Percentiles rank a stretch among this genome's conserved stretches.
Conservation (phyloP, 2,888 invertebrate species). For the Anoncus sp. region DNA sequence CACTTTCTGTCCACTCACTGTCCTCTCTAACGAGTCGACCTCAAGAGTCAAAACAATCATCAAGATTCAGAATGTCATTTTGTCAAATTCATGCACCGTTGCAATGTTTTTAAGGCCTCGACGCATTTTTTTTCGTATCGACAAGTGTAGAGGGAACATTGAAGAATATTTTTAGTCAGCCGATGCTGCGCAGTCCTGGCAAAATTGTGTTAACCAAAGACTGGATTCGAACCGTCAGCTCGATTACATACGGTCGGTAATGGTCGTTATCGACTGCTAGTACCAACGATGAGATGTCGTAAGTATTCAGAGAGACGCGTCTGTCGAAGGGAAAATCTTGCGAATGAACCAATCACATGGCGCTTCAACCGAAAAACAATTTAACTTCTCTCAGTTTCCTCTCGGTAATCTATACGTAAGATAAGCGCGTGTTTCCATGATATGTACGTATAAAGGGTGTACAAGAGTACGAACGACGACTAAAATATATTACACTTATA, state of each 20-base stretch:
- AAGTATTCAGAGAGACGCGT: neutral
- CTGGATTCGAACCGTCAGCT: conserved; percentile 1
- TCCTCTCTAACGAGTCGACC: conserved; percentile 25
- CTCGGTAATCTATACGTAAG: neutral
- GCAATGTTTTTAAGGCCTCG: neutral
- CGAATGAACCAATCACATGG: neutral
- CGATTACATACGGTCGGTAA: conserved; percentile 7
- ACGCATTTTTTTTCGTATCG: neutral
- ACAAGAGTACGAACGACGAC: conserved; percentile 30
- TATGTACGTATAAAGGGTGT: neutral
- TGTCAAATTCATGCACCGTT: neutral
- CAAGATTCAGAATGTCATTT: neutral
- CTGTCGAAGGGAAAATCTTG: neutral
- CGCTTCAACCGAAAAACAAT: conserved; percentile 5
- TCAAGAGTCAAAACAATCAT: neutral
- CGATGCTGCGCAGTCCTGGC: neutral
- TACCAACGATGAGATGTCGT: neutral
- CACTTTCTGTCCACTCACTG: conserved; percentile 20
- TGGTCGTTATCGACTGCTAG: neutral
- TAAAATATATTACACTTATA: conserved; percentile 20
- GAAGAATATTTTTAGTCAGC: conserved; percentile 12
- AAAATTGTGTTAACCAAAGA: conserved; percentile 34
- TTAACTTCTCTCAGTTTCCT: conserved; percentile 28
- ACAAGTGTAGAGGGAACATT: neutral
- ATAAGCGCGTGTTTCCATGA: neutral